Evolutionary conservation across 1,140 invertebrate genomes (phyloP), one percentile per base, ranked within the genome.

Genomic region (Dendroctonus ponderosae): DNA sequence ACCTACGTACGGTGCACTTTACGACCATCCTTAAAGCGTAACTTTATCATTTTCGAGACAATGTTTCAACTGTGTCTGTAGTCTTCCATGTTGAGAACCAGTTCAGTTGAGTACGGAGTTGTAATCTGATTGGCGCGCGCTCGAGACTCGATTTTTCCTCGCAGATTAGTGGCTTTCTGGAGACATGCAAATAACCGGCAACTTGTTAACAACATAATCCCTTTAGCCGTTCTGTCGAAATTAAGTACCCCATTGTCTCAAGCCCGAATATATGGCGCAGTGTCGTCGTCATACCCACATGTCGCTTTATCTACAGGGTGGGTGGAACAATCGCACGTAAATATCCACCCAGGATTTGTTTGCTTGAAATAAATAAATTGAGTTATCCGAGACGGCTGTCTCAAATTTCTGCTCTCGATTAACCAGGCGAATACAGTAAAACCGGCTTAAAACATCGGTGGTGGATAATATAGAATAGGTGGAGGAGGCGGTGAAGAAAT

Each of bases 161-260:
- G 11, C 12, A 46, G 53, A 49, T 50, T 50, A 50, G 15, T 51
- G 14, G 49, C 8, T 59, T 49, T 59, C 57, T 48, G 40, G 38
- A 48, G 59, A 51, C 59, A 61, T 51, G 59, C 59, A 61, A 61
- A 61, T 61, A 61, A 61, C 46, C 9, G 59, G 14, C 46, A 43
- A 61, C 59, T 65, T 57, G 62, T 65, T 65, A 65, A 65, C 62
- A 65, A 65, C 62, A 65, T 65, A 65, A 65, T 65, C 62, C 62
- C 61, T 42, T 61, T 61, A 61, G 59, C 48, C 39, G 59, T 61
- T 61, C 12, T 46, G 39, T 8, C 54, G 51, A 62, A 62, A 65
- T 53, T 65, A 65, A 65, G 62, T 65, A 42, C 44, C 62, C 53
- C 44, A 65, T 65, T 65, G 62, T 65, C 62, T 65, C 41, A 38